Evolutionary conservation across 2,113 vertebrate genomes (phyloP).

Genomic region (Lophochroa leadbeateri): DNA sequence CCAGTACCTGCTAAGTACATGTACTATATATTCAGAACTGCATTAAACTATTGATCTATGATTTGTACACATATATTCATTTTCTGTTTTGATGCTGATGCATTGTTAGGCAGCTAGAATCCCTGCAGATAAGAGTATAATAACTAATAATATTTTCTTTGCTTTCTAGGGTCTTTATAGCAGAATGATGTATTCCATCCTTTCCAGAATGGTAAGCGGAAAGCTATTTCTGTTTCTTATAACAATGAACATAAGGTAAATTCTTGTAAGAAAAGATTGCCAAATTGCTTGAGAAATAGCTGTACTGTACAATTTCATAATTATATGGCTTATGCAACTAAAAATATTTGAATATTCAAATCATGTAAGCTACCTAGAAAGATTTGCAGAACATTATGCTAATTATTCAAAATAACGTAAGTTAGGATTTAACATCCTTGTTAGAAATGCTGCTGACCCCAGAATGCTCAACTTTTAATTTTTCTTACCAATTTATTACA

Average conservation of each 20-base stretch:
- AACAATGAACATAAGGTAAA: slow-evolving; percentile 60
- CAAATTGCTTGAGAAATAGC: slow-evolving; percentile 64
- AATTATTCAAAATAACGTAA: slow-evolving; percentile 35
- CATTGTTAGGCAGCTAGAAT: slow-evolving; percentile 66
- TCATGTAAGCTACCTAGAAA: slow-evolving; percentile 54
- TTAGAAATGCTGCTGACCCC: slow-evolving; percentile 49
- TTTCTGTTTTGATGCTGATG: slow-evolving; percentile 67
- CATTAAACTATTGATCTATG: slow-evolving; percentile 60
- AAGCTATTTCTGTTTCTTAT: slow-evolving; percentile 70
- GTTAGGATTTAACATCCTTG: slow-evolving; percentile 22
- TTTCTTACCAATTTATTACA: slow-evolving; percentile 44
- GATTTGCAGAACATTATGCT: slow-evolving; percentile 28
- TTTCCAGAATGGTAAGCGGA: slow-evolving; percentile 77
- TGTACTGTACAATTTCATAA: slow-evolving; percentile 60
- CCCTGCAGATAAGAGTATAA: slow-evolving; percentile 70
- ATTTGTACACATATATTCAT: slow-evolving; percentile 46
- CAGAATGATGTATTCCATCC: slow-evolving; percentile 75
- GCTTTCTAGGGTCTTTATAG: slow-evolving; percentile 76
- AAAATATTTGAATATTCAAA: slow-evolving; percentile 73
- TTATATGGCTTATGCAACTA: slow-evolving; percentile 55
- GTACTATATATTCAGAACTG: neutral
- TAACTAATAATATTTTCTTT: slow-evolving; percentile 78
- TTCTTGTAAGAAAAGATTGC: slow-evolving; percentile 43
- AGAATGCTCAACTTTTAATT: slow-evolving; percentile 39
- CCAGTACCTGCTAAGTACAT: neutral